Percentiles rank a stretch among this genome's conserved stretches.
Conservation (phyloP, 2,113 vertebrate genomes). For the Pseudolaguvia tuberculata region DNA sequence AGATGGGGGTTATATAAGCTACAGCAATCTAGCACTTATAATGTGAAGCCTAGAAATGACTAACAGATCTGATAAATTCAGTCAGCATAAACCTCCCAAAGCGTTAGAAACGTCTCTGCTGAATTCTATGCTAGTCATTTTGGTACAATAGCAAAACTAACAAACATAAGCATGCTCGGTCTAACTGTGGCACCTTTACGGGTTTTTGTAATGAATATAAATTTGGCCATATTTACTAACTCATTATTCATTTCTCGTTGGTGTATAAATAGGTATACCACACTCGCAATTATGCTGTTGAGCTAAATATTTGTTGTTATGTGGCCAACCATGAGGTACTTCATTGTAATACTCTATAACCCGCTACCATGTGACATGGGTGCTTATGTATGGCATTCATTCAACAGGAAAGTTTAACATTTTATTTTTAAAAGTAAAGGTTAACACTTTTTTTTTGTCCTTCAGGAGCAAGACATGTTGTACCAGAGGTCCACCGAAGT, state of each 20-base stretch:
- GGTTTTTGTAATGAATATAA: not conserved
- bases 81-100: not conserved
- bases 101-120: not conserved
- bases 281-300: not conserved
- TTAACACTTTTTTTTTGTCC: not conserved
- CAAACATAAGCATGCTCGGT: too few relatives aligned
- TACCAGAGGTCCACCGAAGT: conserved; percentile 78
- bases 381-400: too few relatives aligned
- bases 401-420: not conserved
- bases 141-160: not conserved
- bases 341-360: not conserved
- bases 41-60: not conserved
- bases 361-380: not conserved
- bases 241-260: not conserved
- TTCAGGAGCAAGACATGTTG: conserved; percentile 85
- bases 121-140: not conserved
- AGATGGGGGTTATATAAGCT: conserved; percentile 28
- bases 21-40: not conserved
- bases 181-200: not conserved
- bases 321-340: not conserved
- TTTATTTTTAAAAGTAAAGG: not conserved
- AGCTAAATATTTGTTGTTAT: not conserved
- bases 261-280: not conserved
- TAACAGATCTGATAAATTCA: not conserved
- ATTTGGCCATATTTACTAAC: not conserved